Evolutionary conservation across 2,888 invertebrate species (phyloP).

Genomic region (Papilio gigon): DNA sequence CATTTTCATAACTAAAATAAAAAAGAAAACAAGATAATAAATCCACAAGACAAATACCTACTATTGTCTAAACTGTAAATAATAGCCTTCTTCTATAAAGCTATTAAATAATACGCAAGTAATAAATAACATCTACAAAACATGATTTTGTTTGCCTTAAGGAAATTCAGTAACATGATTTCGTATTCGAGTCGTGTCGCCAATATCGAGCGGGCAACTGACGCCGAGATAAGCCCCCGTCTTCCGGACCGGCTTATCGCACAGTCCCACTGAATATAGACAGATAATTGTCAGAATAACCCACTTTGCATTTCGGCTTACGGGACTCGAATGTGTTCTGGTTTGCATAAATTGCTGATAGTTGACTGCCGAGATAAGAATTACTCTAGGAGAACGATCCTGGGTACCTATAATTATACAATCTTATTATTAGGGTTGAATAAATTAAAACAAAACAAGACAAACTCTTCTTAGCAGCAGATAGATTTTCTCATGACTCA

Average conservation of each 20-base stretch:
- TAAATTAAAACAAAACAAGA: not conserved
- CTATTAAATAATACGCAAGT: not conserved
- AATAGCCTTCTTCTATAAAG: not conserved
- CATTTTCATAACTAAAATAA: no score
- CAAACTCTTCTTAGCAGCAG: no score
- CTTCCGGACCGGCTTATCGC: slow-evolving; percentile 51
- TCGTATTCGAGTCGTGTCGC: slow-evolving; percentile 61
- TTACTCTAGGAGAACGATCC: not conserved
- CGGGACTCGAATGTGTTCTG: slow-evolving; percentile 10
- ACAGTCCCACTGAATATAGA: slow-evolving; percentile 47
- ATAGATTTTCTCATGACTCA: no score
- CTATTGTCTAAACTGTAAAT: no score
- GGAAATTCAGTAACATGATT: slow-evolving; percentile 35
- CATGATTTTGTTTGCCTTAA: slow-evolving; percentile 22
- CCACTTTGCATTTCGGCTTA: slow-evolving; percentile 38
- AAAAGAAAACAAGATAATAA: not conserved
- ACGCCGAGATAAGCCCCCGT: slow-evolving; percentile 53
- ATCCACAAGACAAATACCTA: not conserved
- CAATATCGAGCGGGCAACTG: slow-evolving; percentile 66
- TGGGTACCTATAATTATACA: not conserved
- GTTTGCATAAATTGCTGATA: slow-evolving; percentile 32
- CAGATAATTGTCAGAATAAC: slow-evolving; percentile 47
- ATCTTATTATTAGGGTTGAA: not conserved
- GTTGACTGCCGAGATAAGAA: slow-evolving; percentile 6
- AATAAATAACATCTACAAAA: slow-evolving; percentile 21